These are phyloP conservation scores for Machimus rusticus DNA, from an alignment of 2,888 invertebrate species.

Conservation along the genomic window DNA sequence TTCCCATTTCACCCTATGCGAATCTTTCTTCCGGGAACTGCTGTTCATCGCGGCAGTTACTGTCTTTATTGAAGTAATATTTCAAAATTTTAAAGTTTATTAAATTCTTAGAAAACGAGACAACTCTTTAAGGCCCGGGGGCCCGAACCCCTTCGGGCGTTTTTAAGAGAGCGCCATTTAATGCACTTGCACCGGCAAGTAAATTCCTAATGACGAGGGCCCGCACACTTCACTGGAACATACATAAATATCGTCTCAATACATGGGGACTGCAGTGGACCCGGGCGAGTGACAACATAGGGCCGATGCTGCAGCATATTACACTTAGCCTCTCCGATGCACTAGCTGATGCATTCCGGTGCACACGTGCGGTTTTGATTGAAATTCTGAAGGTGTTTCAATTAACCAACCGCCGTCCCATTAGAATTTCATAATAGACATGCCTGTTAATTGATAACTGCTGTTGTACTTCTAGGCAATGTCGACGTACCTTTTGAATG, in stretches of 20 bases:
- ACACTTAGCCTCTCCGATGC: slow-evolving; percentile 1
- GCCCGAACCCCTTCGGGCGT: background rate
- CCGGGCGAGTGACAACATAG: background rate
- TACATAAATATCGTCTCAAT: slow-evolving; percentile 26
- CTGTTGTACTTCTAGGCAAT: slow-evolving; percentile 35
- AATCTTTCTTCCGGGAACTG: background rate
- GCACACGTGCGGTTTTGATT: slow-evolving; percentile 38
- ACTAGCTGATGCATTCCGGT: background rate
- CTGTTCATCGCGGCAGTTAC: background rate
- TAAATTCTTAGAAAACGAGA: slow-evolving; percentile 22
- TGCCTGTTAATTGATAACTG: slow-evolving; percentile 46
- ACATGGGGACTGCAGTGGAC: background rate
- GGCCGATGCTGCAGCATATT: slow-evolving; percentile 7
- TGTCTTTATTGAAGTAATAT: slow-evolving; percentile 43
- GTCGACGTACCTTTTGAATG: background rate
- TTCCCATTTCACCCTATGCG: background rate
- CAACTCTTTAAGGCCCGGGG: background rate
- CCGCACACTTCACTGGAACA: background rate
- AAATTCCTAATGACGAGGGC: background rate
- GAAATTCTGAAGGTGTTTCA: slow-evolving; percentile 44
- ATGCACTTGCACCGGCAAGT: slow-evolving; percentile 28
- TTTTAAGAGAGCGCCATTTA: slow-evolving; percentile 21
- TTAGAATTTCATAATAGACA: slow-evolving; percentile 45
- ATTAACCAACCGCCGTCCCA: slow-evolving; percentile 39
- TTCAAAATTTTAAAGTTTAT: slow-evolving; percentile 43